Evolutionary conservation across 2,888 invertebrate species (phyloP).

Genomic region (Selenia dentaria): DNA sequence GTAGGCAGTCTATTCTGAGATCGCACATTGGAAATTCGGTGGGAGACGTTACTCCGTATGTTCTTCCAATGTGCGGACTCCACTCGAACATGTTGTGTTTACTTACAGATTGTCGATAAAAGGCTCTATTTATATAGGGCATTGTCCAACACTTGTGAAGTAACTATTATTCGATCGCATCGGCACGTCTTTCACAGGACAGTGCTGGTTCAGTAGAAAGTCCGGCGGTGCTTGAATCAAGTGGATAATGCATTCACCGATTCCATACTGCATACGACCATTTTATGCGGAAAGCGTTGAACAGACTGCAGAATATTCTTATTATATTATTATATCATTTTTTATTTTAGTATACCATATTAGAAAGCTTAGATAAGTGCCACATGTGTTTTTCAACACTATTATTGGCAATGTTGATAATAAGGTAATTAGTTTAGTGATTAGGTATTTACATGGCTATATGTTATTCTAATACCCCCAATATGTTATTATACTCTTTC

Average conservation of each 20-base stretch:
- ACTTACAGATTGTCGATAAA: conserved; percentile 37
- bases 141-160: conserved; percentile 10
- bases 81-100: conserved; percentile 34
- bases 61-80: conserved; percentile 30
- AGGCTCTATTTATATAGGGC: conserved; percentile 30
- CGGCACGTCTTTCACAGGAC: conserved; percentile 17
- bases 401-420: too few species aligned
- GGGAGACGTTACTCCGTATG: conserved; percentile 23
- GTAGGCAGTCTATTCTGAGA: conserved; percentile 27
- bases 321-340: too few species aligned
- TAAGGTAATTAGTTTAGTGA: too few species aligned
- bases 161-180: not conserved
- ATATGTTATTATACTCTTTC: too few species aligned
- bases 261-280: not conserved
- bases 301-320: too few species aligned
- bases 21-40: conserved; percentile 33
- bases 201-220: conserved; percentile 11
- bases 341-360: too few species aligned
- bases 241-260: conserved; percentile 12
- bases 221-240: conserved; percentile 12
- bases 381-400: too few species aligned
- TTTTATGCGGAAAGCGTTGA: conserved; percentile 2
- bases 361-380: too few species aligned
- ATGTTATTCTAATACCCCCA: too few species aligned
- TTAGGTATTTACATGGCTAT: too few species aligned